A percentile compares a stretch with the other conserved stretches of the same genome.
Evolutionary conservation across 1,140 invertebrate genomes (phyloP).

Genomic region (Chionoecetes opilio): DNA sequence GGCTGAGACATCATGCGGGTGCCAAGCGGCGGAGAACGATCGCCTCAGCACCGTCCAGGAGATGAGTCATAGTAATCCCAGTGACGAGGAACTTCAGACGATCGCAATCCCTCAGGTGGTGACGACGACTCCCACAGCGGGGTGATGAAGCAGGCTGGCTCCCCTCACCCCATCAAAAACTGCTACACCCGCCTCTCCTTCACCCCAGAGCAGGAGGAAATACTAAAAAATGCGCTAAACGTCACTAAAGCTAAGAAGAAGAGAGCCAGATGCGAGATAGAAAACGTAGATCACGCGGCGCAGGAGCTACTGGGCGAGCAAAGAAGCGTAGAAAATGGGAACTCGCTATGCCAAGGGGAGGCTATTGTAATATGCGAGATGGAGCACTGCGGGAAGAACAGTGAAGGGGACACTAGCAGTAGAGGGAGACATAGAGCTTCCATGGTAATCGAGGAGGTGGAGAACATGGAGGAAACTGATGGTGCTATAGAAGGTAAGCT

Average conservation of each 20-base stretch:
- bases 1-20: neutral
- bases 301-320: neutral
- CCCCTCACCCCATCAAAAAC: conserved; percentile 73
- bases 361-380: conserved; percentile 64
- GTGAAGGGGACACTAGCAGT: neutral
- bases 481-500: neutral
- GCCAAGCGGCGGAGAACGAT: conserved; percentile 25
- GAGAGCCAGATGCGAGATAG: neutral
- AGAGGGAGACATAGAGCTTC: neutral
- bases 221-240: conserved; percentile 64
- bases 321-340: conserved; percentile 20
- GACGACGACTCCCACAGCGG: conserved; percentile 9
- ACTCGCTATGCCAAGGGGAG: conserved; percentile 43
- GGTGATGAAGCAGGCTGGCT: conserved; percentile 58
- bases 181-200: conserved; percentile 69
- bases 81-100: conserved; percentile 63
- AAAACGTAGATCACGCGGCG: neutral
- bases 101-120: neutral
- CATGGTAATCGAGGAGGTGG: neutral
- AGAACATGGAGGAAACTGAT: neutral
- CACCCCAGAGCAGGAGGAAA: conserved; percentile 68
- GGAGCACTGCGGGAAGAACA: neutral
- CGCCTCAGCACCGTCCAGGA: conserved; percentile 77
- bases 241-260: conserved; percentile 69
- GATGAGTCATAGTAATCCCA: conserved; percentile 76